A percentile compares a stretch with the other conserved stretches of the same genome.
These are phyloP conservation scores for Slavum lentiscoides DNA, from an alignment of 2,888 invertebrate species.

Conservation along the genomic window DNA sequence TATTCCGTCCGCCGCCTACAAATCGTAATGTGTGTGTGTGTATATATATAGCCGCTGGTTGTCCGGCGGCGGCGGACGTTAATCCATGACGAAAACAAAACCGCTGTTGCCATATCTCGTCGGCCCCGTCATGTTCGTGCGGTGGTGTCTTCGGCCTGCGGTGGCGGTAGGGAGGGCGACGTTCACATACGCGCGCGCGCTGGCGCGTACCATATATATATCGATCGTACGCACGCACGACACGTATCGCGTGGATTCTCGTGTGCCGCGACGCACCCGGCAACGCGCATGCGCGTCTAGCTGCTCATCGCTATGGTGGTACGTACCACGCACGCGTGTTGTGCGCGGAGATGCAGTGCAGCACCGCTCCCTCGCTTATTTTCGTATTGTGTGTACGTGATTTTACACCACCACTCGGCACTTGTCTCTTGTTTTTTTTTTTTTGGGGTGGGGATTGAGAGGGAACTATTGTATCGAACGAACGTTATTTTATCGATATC, in stretches of 20 bases:
- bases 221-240: constrained; percentile 21
- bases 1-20: constrained; percentile 34
- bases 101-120: constrained; percentile 51
- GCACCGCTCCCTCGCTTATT: constrained; percentile 1
- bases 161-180: constrained; percentile 16
- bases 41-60: constrained; percentile 20
- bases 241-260: constrained; percentile 13
- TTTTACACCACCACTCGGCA: no score
- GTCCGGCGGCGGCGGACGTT: constrained; percentile 26
- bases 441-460: no score
- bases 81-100: constrained; percentile 52
- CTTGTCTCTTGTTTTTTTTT: no score
- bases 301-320: background rate
- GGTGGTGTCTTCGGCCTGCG: background rate
- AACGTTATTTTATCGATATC: no score
- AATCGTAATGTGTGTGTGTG: constrained; percentile 21
- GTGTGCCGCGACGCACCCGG: constrained; percentile 4
- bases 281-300: constrained; percentile 29
- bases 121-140: constrained; percentile 27
- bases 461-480: background rate
- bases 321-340: no score
- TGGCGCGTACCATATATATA: background rate
- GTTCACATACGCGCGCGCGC: background rate
- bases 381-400: background rate
- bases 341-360: background rate